Evolutionary conservation across 2,888 invertebrate species (phyloP).

Genomic region (Meghimatium bilineatum): DNA sequence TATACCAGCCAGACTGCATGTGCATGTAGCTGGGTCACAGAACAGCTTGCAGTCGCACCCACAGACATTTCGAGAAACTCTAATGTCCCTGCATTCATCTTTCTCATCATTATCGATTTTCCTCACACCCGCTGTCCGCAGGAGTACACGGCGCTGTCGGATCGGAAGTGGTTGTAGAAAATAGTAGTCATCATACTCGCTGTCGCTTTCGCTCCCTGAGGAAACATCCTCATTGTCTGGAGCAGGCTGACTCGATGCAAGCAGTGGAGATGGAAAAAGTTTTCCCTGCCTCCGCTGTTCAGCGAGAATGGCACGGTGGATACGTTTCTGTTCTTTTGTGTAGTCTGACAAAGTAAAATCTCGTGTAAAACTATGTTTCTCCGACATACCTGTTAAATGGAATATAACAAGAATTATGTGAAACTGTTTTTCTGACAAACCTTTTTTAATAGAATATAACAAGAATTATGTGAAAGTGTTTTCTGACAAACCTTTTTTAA

Average conservation of each 20-base stretch:
- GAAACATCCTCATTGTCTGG: constrained; percentile 61
- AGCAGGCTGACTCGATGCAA: constrained; percentile 50
- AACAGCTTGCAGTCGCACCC: constrained; percentile 78
- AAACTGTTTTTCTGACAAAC: too few relatives aligned
- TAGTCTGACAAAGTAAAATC: constrained; percentile 92
- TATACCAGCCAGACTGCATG: constrained; percentile 95
- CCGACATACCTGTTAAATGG: constrained; percentile 84
- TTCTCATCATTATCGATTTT: constrained; percentile 96
- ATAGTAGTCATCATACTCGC: constrained; percentile 74
- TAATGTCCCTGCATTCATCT: constrained; percentile 93
- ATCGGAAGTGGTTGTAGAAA: constrained; percentile 89
- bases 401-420: too few relatives aligned
- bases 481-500: too few relatives aligned
- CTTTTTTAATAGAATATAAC: too few relatives aligned
- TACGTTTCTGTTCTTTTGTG: constrained; percentile 89
- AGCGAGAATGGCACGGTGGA: constrained; percentile 88
- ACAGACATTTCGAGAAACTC: constrained; percentile 88
- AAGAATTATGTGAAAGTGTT: too few relatives aligned
- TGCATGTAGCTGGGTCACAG: constrained; percentile 96
- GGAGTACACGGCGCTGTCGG: constrained; percentile 89
- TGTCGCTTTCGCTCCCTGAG: constrained; percentile 62
- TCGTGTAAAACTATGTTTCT: constrained; percentile 83
- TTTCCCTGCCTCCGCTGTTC: constrained; percentile 82
- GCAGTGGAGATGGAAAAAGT: constrained; percentile 63
- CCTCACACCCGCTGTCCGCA: constrained; percentile 93